Conservation (phyloP, 2,888 invertebrate genomes). For the Apodemia hepburni region DNA sequence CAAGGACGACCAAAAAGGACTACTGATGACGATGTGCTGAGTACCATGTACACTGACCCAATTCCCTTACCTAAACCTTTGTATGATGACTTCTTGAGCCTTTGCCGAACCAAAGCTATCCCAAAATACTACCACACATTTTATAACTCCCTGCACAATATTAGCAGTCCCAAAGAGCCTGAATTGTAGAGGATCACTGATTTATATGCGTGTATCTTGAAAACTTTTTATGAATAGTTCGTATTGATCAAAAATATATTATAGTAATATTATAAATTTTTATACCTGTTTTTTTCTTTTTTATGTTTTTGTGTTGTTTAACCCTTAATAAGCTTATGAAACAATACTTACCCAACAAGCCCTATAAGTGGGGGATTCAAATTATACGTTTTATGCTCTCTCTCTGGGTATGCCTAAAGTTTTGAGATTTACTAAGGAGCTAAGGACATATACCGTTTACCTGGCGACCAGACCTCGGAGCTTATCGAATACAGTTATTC, state of each 20-base stretch:
- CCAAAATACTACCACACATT: constrained; percentile 26
- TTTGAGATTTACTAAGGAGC: constrained; percentile 36
- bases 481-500: constrained; percentile 30
- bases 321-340: no score
- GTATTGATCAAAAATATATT: constrained; percentile 10
- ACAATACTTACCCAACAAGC: no score
- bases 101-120: constrained; percentile 29
- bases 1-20: constrained; percentile 26
- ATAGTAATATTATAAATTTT: no score
- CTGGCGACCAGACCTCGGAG: constrained; percentile 34
- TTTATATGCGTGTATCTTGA: no score
- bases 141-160: constrained; percentile 27
- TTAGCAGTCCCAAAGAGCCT: constrained; percentile 18
- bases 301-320: no score
- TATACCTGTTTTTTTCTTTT: no score
- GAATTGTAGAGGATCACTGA: no score
- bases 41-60: constrained; percentile 27
- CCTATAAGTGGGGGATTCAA: no score
- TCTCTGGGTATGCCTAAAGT: constrained; percentile 35
- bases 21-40: constrained; percentile 15
- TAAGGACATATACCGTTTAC: constrained; percentile 31
- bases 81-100: constrained; percentile 26
- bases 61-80: constrained; percentile 26
- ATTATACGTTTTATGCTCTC: no score
- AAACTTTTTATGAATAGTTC: no score